These are phyloP conservation scores for Alca torda DNA, from an alignment of 2,797 vertebrate species.

Conservation along the genomic window DNA sequence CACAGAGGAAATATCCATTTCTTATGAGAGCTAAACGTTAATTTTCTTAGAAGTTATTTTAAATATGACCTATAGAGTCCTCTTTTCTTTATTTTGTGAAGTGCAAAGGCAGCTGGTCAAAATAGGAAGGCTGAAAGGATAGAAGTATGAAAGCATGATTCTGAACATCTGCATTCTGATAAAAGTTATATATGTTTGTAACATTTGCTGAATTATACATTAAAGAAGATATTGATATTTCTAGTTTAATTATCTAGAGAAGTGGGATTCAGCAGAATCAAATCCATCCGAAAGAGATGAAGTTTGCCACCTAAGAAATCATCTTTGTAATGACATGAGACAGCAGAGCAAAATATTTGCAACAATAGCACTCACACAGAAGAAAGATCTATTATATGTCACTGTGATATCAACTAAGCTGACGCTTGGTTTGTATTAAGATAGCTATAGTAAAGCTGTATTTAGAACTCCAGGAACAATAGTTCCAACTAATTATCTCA, in stretches of 20 bases:
- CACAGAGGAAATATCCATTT: not conserved
- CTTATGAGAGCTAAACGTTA: not conserved
- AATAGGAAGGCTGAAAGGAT: not conserved
- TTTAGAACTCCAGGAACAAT: slow-evolving; percentile 1
- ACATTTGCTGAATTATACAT: not conserved
- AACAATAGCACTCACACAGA: not conserved
- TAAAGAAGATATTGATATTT: not conserved
- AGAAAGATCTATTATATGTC: not conserved
- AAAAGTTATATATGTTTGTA: not conserved
- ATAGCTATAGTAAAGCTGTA: not conserved
- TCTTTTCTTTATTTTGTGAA: not conserved
- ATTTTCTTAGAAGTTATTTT: not conserved
- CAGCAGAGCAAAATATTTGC: not conserved
- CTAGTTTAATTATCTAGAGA: not conserved
- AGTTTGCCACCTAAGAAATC: not conserved
- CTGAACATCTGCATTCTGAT: not conserved
- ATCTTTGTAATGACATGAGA: not conserved
- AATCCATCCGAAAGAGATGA: not conserved
- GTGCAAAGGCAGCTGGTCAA: not conserved
- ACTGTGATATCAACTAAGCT: not conserved
- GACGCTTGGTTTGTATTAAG: not conserved
- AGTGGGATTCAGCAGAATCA: not conserved
- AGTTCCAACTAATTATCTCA: not conserved
- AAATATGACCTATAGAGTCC: not conserved
- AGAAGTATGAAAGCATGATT: not conserved